These are phyloP conservation scores for Scalopus aquaticus DNA, from an alignment of 2,113 vertebrate species.

Conservation along the genomic window DNA sequence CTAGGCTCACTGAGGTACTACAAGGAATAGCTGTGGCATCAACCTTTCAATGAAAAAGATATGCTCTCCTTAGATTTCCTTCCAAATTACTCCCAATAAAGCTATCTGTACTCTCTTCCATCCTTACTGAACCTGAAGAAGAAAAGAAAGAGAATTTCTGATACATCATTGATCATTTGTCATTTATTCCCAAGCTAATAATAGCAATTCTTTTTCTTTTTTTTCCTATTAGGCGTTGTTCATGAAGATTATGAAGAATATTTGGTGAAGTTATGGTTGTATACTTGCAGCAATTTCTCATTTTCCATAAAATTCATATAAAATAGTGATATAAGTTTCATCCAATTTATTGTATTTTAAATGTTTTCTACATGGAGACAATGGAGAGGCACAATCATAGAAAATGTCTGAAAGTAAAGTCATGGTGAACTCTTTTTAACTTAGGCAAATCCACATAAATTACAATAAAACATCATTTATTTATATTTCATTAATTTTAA, in stretches of 20 bases:
- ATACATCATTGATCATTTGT: background rate
- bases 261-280: conserved; percentile 25
- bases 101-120: background rate
- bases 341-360: background rate
- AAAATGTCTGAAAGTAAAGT: conserved; percentile 1
- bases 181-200: background rate
- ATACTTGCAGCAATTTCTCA: conserved; percentile 65
- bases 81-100: conserved; percentile 50
- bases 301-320: background rate
- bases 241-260: background rate
- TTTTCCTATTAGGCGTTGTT: background rate
- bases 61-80: conserved; percentile 47
- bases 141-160: background rate
- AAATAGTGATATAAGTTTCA: background rate
- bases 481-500: conserved; percentile 10
- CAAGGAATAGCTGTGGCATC: background rate
- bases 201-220: background rate
- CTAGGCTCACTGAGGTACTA: background rate
- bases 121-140: background rate
- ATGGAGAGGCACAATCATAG: background rate
- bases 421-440: background rate
- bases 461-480: background rate
- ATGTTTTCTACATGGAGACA: background rate
- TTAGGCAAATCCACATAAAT: background rate
- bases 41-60: background rate